Evolutionary conservation across 2,113 vertebrate genomes (phyloP), one percentile per base, ranked within the genome.

Genomic region (Poeciliopsis prolifica): DNA sequence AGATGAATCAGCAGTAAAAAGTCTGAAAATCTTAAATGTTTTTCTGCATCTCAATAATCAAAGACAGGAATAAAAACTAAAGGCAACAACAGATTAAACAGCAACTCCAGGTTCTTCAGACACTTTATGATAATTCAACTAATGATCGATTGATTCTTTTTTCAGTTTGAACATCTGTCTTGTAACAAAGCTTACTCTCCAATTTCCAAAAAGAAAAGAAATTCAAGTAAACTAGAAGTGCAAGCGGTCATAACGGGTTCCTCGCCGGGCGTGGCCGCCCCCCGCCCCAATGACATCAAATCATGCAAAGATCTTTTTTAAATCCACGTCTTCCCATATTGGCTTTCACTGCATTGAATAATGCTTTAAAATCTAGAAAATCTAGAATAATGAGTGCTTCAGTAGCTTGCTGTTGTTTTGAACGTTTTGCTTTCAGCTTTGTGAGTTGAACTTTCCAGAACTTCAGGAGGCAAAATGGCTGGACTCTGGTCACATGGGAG

Each of bases 51-150:
- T 82, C 81, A 63, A 88, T 86, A 86, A 79, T 66, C 82, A 89
- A 93, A 88, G 84, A 94, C 48, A 87, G 87, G 70, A 11, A 84
- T 90, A 92, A 70, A 94, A 93, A 92, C 79, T 79, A 93, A 94
- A 94, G 94, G 94, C 93, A 94, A 94, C 93, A 92, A 91, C 93
- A 93, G 92, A 92, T 92, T 90, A 88, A 93, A 90, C 87, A 87
- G 83, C 78, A 85, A 92, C 85, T 68, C 58, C 64, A 78, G 13
- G 17, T 29, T 29, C 29, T 29, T 29, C 29, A 29, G 29, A 29
- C 29, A 29, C 29, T 29, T 29, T 29, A 29, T 29, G 29, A 29
- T 51, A 19, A 51, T 51, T 51, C 48, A 51, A 2, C 19, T 2
- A 22, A 19, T 2, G 14, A 7, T 15, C 4, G 5, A 22, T 22